These are phyloP conservation scores for Dasysyrphus tricinctus DNA, from an alignment of 2,888 invertebrate species.

Conservation along the genomic window DNA sequence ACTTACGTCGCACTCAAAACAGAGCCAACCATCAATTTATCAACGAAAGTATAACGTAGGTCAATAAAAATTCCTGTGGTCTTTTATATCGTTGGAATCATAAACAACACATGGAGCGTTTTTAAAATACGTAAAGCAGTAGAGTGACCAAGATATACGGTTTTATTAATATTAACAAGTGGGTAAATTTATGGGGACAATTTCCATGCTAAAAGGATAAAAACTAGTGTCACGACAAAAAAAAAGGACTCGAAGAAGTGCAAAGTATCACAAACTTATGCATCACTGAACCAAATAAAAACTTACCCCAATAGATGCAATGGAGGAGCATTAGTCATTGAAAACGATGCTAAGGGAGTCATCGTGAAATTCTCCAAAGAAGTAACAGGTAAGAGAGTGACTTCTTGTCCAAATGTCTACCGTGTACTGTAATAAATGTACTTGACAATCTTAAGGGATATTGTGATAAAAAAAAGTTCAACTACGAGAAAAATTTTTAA, in stretches of 20 bases:
- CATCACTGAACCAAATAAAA: neutral
- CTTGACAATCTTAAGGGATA: neutral
- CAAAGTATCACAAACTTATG: neutral
- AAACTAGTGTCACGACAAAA: no score
- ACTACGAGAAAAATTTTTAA: no score
- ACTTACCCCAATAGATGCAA: neutral
- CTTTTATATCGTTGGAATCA: conserved; percentile 42
- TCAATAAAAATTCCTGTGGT: conserved; percentile 54
- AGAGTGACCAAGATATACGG: conserved; percentile 11
- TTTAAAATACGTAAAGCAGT: conserved; percentile 1
- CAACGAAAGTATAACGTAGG: conserved; percentile 21
- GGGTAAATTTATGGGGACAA: no score
- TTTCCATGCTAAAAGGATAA: neutral
- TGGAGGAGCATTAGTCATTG: neutral
- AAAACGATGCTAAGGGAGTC: neutral
- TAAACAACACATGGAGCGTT: conserved; percentile 21
- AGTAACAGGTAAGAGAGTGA: neutral
- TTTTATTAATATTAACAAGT: neutral
- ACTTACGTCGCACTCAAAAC: conserved; percentile 37
- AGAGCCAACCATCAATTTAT: conserved; percentile 8
- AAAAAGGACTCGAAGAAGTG: neutral
- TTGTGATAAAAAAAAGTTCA: no score
- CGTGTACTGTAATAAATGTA: neutral
- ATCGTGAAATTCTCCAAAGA: neutral
- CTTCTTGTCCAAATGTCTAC: neutral